phyloP scores from a whole-genome alignment of 2,113 vertebrate species.

The Tursiops truncatus region DNA sequence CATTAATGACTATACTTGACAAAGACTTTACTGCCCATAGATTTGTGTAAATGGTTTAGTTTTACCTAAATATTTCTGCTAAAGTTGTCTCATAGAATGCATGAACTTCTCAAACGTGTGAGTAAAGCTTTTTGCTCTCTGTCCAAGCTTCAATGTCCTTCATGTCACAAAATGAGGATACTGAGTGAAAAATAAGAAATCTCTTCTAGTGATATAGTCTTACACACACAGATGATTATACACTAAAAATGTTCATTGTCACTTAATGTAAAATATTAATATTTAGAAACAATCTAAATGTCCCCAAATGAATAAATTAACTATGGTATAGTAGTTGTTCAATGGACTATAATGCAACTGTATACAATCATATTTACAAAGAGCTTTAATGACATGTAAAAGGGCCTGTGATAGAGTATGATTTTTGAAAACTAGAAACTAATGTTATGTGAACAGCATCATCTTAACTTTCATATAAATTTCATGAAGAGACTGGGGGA shows the following conservation, averaged over 20 bases:
- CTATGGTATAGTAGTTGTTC: neutral
- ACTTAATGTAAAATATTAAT: neutral
- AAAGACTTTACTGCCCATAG: neutral
- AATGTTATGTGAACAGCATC: neutral
- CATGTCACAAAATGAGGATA: neutral
- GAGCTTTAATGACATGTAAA: neutral
- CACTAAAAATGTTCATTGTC: slow-evolving; percentile 1
- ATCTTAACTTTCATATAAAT: slow-evolving; percentile 16
- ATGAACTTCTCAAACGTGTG: neutral
- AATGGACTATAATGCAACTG: neutral
- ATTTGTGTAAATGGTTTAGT: slow-evolving; percentile 37
- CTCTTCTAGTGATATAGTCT: neutral
- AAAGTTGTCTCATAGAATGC: slow-evolving; percentile 1
- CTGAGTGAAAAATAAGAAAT: neutral
- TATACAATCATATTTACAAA: neutral
- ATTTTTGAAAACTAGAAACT: neutral
- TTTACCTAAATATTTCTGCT: slow-evolving; percentile 43
- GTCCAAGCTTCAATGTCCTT: neutral
- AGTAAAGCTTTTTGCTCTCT: neutral
- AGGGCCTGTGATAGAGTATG: neutral
- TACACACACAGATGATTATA: neutral
- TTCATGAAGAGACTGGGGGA: neutral
- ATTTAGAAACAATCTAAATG: neutral
- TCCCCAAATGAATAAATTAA: neutral
- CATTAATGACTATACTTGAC: neutral